Percentiles rank a stretch among this genome's conserved stretches.
Conservation (phyloP, 2,113 vertebrate genomes). For the Tetrax tetrax region DNA sequence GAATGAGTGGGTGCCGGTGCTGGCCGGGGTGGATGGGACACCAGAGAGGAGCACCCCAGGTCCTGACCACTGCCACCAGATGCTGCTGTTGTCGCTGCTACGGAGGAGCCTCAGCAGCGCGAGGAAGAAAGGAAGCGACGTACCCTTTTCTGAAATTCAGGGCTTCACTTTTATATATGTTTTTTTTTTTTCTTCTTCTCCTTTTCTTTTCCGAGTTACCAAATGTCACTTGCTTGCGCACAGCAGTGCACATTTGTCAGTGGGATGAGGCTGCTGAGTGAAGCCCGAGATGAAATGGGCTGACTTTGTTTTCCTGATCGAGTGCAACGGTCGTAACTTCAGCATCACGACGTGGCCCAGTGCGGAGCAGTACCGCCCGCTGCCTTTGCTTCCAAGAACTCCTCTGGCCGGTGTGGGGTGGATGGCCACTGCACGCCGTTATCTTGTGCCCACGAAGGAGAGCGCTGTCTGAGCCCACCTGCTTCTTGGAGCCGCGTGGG, state of each 20-base stretch:
- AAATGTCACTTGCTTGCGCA: background rate
- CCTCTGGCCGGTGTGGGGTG: background rate
- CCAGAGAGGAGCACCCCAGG: conserved; percentile 12
- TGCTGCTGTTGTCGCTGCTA: conserved; percentile 74
- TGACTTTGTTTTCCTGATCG: background rate
- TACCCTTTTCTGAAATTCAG: conserved; percentile 17
- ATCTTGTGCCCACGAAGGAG: accelerated
- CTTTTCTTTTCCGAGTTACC: background rate
- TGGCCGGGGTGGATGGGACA: background rate
- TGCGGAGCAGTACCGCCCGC: accelerated
- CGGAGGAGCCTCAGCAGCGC: background rate
- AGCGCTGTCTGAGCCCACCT: background rate
- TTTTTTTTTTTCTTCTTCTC: background rate
- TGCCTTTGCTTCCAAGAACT: background rate
- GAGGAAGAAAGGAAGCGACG: conserved; percentile 39
- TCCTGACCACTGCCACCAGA: conserved; percentile 72
- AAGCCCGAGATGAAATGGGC: background rate
- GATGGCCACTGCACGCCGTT: background rate
- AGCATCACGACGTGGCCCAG: accelerated
- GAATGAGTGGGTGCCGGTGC: background rate
- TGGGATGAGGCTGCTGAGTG: background rate
- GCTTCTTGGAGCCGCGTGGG: accelerated
- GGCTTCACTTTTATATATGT: background rate
- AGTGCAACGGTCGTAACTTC: background rate
- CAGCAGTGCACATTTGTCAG: background rate